Evolutionary conservation across 2,888 invertebrate genomes (phyloP), one percentile per base, ranked within the genome.

Genomic region (Acrobasis repandana): DNA sequence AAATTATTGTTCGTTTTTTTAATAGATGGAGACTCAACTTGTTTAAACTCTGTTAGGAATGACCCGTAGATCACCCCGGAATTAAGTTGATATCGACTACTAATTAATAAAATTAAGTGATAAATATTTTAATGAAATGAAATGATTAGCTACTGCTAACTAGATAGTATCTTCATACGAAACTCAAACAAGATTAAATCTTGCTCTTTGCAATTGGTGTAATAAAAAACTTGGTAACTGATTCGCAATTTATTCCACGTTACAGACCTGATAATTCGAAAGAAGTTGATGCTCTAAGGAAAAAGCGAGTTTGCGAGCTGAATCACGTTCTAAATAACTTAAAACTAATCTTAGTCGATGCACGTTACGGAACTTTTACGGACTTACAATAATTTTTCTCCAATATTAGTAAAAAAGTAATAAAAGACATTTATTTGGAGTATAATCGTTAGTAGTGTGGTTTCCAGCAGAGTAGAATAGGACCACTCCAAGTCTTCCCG

Each of bases 281-380:
- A 34, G 9, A 52, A 52, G 36, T 52, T 52, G 15, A 6, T 9
- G 36, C 51, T 33, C 51, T 33, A 33, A 33, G 33, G 8, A 36
- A 38, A 18, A 54, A 54, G 54, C 38, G 38, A 54, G 54, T 54
- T 54, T 54, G 38, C 38, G 33, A 54, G 54, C 54, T 54, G 38
- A 54, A 54, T 54, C 54, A 36, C 54, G 54, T 54, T 36, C 54
- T 54, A 54, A 54, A 54, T 54, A 54, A 54, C 34, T 54, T 54
- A 16, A 10, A 16, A 38, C 54, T 54, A 38, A 54, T 54, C 54
- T 18, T 16, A 28, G 54, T 15, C 15, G 54, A 54, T 54, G 18
- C 36, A 38, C 14, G 50, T 28, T 20, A 50, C 28, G 16, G 16
- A 54, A 36, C 54, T 36, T 36, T 33, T 38, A 54, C 36, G 38